Conservation (phyloP, 2,888 invertebrate genomes). For the Parochlus steinenii region DNA sequence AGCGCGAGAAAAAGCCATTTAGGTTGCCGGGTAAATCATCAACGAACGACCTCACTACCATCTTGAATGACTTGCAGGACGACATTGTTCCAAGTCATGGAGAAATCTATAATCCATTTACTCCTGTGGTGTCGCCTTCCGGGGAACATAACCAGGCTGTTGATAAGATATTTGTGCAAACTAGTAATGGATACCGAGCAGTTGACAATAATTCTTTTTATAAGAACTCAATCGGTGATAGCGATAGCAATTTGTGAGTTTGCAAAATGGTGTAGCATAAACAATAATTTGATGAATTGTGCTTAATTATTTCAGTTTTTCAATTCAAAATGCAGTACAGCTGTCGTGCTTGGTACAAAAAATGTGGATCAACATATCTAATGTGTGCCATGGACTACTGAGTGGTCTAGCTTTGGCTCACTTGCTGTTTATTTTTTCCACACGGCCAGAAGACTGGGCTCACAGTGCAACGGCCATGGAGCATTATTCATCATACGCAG, state of each 20-base stretch:
- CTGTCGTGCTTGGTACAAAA: conserved; percentile 33
- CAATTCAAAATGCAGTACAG: conserved; percentile 25
- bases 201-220: conserved; percentile 28
- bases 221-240: conserved; percentile 24
- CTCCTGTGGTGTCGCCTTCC: conserved; percentile 31
- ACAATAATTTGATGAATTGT: conserved; percentile 3
- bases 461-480: conserved; percentile 22
- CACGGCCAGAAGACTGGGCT: conserved; percentile 27
- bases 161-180: conserved; percentile 32
- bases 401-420: conserved; percentile 34
- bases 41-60: conserved; percentile 25
- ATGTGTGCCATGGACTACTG: conserved; percentile 37
- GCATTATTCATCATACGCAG: conserved; percentile 29
- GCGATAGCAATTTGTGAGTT: conserved; percentile 17
- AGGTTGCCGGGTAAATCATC: conserved; percentile 24
- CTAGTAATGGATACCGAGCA: conserved; percentile 31
- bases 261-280: neutral
- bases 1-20: conserved; percentile 22
- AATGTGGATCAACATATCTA: conserved; percentile 36
- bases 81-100: conserved; percentile 29
- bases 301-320: conserved; percentile 4
- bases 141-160: conserved; percentile 29
- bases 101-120: conserved; percentile 32
- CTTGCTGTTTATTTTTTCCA: conserved; percentile 28
- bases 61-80: conserved; percentile 30